These are phyloP conservation scores for Pterocles gutturalis DNA, from an alignment of 2,113 vertebrate species.

Conservation along the genomic window DNA sequence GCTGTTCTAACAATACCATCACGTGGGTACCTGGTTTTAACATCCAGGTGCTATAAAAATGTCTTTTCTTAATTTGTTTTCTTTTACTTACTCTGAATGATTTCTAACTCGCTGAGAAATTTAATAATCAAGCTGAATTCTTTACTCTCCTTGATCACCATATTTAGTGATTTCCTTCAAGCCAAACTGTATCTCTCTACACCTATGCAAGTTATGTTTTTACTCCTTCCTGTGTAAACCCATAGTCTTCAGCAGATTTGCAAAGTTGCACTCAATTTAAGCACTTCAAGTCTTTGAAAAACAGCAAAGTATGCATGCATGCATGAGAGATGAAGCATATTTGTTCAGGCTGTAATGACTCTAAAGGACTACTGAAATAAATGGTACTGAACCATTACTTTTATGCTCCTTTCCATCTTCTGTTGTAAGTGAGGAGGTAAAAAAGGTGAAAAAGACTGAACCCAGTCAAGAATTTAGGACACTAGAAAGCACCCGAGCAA, in stretches of 20 bases:
- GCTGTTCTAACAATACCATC: background rate
- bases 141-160: background rate
- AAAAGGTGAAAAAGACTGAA: background rate
- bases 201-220: background rate
- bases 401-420: background rate
- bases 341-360: background rate
- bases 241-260: background rate
- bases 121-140: background rate
- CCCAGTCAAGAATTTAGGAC: background rate
- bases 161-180: background rate
- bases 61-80: background rate
- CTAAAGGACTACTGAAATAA: background rate
- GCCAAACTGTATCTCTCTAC: background rate
- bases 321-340: background rate
- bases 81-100: background rate
- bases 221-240: background rate
- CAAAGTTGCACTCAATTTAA: background rate
- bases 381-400: background rate
- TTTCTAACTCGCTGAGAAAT: background rate
- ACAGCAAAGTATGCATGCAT: background rate
- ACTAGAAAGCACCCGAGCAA: background rate
- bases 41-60: background rate
- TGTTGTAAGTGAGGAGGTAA: background rate
- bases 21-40: background rate
- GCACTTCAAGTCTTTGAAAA: background rate